Evolutionary conservation across 1,140 invertebrate genomes (phyloP).

Genomic region (Zaprionus tsacasi): DNA sequence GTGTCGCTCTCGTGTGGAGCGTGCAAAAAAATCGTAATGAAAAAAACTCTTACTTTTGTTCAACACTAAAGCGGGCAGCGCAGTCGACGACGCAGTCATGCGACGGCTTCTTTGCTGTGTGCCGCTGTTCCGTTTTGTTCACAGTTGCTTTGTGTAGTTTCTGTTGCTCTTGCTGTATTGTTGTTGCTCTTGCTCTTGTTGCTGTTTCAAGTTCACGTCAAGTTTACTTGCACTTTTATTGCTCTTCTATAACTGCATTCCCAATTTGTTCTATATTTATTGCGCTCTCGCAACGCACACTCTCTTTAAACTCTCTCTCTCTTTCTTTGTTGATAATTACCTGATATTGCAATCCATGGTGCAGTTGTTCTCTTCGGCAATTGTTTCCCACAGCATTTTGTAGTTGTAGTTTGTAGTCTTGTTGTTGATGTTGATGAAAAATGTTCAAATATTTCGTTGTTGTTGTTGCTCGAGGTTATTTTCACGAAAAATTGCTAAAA

Average conservation of each 20-base stretch:
- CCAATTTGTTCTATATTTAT: constrained; percentile 1
- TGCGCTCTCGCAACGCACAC: background rate
- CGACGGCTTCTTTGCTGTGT: constrained; percentile 34
- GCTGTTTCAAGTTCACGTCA: constrained; percentile 26
- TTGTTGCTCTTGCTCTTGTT: constrained; percentile 37
- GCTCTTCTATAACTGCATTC: constrained; percentile 34
- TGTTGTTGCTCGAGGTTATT: constrained; percentile 25
- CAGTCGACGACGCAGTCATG: constrained; percentile 15
- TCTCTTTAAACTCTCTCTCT: background rate
- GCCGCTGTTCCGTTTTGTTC: constrained; percentile 40
- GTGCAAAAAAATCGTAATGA: constrained; percentile 58
- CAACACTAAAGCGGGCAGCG: constrained; percentile 54
- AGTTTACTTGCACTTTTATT: constrained; percentile 64
- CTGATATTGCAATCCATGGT: constrained; percentile 80
- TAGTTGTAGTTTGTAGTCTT: constrained; percentile 23
- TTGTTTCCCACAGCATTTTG: constrained; percentile 83
- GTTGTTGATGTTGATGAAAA: constrained; percentile 13
- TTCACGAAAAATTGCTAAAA: constrained; percentile 77
- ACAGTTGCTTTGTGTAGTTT: constrained; percentile 39
- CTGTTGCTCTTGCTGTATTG: constrained; percentile 35
- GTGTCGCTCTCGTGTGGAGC: constrained; percentile 64
- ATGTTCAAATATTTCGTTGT: constrained; percentile 22
- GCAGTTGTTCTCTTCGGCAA: constrained; percentile 75
- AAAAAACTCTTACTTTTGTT: constrained; percentile 77
- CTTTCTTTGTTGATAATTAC: constrained; percentile 65